phyloP scores from a whole-genome alignment of 2,888 invertebrate genomes.

The Lithodes maja region DNA sequence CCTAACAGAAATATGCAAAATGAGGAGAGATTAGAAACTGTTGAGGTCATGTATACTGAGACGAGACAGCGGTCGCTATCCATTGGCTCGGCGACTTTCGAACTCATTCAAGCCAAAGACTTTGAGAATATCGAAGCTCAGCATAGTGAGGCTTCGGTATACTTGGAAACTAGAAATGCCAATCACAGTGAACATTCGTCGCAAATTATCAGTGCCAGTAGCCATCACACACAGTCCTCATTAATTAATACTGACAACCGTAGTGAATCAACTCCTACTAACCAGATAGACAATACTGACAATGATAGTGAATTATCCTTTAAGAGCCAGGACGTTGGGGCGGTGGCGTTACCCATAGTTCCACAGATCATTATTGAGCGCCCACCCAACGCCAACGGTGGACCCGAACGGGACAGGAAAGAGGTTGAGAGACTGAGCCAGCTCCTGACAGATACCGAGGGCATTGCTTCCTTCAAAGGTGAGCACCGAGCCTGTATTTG shows the following conservation, averaged over 20 bases:
- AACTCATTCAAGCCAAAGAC: constrained; percentile 66
- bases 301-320: background rate
- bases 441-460: constrained; percentile 64
- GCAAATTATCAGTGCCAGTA: background rate
- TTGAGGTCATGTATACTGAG: constrained; percentile 57
- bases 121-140: constrained; percentile 68
- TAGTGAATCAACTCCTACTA: background rate
- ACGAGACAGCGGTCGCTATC: constrained; percentile 56
- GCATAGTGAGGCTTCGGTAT: constrained; percentile 54
- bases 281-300: background rate
- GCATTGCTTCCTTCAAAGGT: constrained; percentile 70
- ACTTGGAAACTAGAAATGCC: constrained; percentile 22
- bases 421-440: constrained; percentile 67
- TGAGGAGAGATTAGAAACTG: constrained; percentile 50
- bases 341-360: constrained; percentile 2
- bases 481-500: constrained; percentile 24
- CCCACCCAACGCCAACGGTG: background rate
- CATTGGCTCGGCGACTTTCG: constrained; percentile 68
- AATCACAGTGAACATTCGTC: constrained; percentile 5
- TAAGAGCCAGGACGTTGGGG: background rate
- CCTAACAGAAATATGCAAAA: background rate
- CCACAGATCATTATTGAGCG: constrained; percentile 33
- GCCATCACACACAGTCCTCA: background rate
- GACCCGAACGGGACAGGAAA: constrained; percentile 30
- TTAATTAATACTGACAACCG: background rate